Evolutionary conservation across 1,140 invertebrate genomes (phyloP), one percentile per base, ranked within the genome.

Genomic region (Papilio xuthus): DNA sequence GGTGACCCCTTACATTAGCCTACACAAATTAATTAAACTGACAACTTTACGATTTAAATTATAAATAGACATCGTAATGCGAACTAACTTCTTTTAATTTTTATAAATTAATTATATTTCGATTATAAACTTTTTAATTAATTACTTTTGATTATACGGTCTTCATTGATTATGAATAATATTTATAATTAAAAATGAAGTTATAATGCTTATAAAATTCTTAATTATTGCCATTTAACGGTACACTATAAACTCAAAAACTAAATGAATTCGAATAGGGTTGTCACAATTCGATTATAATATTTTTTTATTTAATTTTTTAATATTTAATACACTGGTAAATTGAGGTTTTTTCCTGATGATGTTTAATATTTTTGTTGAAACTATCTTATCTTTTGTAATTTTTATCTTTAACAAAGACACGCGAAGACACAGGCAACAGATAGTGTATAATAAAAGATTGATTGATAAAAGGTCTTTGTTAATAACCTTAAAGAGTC

Each of bases 21-120:
- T n/a, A 23, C 8, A 23, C 53, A 56, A 63, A 28, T 63, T 63
- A 28, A 26, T 63, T 63, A 26, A 28, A 26, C 23, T 63, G 60
- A 63, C 60, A 63, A 28, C 12, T 63, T 63, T 63, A 63, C 26
- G 60, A 28, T 63, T 26, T 12, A 28, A 63, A 63, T 63, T 63
- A 63, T 63, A 63, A 63, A 63, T 63, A 63, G 56, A 63, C 56
- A 63, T 63, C 60, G 4, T 28, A 28, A 63, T 63, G 6, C 12
- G 12, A 26, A 12, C 6, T 56, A 63, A 63, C 10, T 23, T 63
- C 23, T 28, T 63, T 63, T 28, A 28, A 28, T 63, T 63, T 60
- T 60, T 26, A 26, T 23, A 60, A 60, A 60, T 60, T 60, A 60
- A 53, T 53, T 60, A 47, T 47, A 60, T 60, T 63, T 15, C 23